Evolutionary conservation across 2,797 vertebrate genomes (phyloP).

Genomic region (Peromyscus aztecus): DNA sequence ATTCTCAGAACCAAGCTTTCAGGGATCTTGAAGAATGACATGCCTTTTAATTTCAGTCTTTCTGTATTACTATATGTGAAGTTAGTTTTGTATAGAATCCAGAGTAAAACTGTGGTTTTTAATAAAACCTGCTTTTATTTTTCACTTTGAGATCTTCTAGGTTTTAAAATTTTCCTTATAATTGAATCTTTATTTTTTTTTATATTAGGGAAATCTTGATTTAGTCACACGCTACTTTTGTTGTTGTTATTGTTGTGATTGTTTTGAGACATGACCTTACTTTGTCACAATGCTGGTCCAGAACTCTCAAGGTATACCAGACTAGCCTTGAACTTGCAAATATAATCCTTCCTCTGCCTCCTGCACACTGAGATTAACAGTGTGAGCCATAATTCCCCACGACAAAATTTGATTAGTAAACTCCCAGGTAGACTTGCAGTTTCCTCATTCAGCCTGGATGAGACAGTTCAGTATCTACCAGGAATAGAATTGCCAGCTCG

Average conservation of each 20-base stretch:
- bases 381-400: background rate
- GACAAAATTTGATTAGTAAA: background rate
- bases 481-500: background rate
- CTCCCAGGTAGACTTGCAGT: background rate
- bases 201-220: background rate
- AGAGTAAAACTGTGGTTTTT: background rate
- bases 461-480: background rate
- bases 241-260: background rate
- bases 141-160: background rate
- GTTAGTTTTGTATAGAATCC: background rate
- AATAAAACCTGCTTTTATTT: background rate
- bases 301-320: background rate
- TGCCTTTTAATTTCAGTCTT: background rate
- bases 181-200: background rate
- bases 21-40: background rate
- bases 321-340: background rate
- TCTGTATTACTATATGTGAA: background rate
- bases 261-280: background rate
- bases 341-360: background rate
- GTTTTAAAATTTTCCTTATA: background rate
- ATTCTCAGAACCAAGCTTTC: background rate
- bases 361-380: background rate
- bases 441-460: background rate
- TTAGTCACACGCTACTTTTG: background rate
- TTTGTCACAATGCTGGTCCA: background rate